Base-by-base conservation (phyloP, 2,888 invertebrate species). In the Drosophila nigricruria region DNA sequence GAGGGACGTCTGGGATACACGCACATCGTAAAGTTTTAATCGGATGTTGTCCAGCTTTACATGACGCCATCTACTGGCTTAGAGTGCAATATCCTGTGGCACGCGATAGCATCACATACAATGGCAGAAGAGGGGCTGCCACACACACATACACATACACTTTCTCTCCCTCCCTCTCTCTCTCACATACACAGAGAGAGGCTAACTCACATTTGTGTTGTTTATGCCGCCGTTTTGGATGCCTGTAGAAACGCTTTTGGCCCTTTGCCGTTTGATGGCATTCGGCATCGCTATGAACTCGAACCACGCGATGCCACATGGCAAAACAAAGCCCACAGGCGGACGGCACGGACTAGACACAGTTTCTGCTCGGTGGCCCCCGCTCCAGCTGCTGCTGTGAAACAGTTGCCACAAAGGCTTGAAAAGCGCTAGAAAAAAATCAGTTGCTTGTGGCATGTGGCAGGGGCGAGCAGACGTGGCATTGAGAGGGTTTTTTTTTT, bases 1-100 rank as follows among this genome's bases (percentile, higher is more conserved):
- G 36, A 58, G 38, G 53, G 60, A 54, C 58, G 73, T 50, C 25
- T 66, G 66, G 77, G 78, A 79, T 81, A 85, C 88, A 84, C 84
- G 88, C 89, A 84, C 87, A 88, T 88, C 87, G 87, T 88, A 86
- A 86, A 86, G 81, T 86, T 86, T 89, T 88, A 88, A 88, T 87
- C 89, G 89, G 89, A 88, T 86, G 84, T 88, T 84, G 82, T 84
- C 78, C 89, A 86, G 87, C 88, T 79, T 81, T 88, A 88, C 89
- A 84, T 86, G 89, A 86, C 88, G 89, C 88, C 88, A 88, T 88
- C 86, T 88, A 84, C 89, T 88, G 87, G 89, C 88, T 89, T 89
- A 87, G 89, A 89, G 88, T 89, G 87, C 85, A 89, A 87, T 89
- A 87, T 88, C 88, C 88, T 89, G 88, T 82, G 88, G 86, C 86